Conservation (phyloP, 2,888 invertebrate species). For the Xestoiulus laeticollis region DNA sequence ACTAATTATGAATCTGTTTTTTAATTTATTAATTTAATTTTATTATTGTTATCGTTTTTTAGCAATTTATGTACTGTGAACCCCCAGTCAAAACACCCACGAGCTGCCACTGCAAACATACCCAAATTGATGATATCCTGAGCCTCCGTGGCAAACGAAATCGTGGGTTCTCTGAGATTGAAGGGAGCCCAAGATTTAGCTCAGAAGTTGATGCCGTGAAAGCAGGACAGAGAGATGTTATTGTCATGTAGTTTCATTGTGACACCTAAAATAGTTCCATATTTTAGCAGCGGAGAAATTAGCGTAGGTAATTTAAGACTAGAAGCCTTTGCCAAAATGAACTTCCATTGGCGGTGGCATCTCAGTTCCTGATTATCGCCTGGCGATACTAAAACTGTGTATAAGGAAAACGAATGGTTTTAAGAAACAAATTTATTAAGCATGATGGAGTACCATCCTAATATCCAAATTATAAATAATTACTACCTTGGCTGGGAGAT, state of each 20-base stretch:
- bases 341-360: conserved; percentile 96
- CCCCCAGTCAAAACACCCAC: no score
- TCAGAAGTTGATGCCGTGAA: conserved; percentile 96
- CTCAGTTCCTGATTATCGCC: conserved; percentile 62
- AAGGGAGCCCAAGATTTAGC: conserved; percentile 96
- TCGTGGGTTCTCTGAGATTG: conserved; percentile 89
- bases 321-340: conserved; percentile 81
- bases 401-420: neutral
- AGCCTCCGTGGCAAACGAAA: conserved; percentile 92
- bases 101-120: no score
- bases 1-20: no score
- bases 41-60: no score
- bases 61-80: no score
- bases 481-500: conserved; percentile 30
- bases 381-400: neutral
- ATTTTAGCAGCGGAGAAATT: conserved; percentile 64
- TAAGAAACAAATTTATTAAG: no score
- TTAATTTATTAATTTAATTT: no score
- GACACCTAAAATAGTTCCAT: conserved; percentile 82
- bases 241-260: conserved; percentile 79
- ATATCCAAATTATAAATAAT: no score
- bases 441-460: neutral
- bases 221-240: conserved; percentile 94
- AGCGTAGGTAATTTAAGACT: conserved; percentile 77
- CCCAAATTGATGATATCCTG: conserved; percentile 72